Conservation (phyloP, 2,888 invertebrate species). For the Argynnis bischoffii region DNA sequence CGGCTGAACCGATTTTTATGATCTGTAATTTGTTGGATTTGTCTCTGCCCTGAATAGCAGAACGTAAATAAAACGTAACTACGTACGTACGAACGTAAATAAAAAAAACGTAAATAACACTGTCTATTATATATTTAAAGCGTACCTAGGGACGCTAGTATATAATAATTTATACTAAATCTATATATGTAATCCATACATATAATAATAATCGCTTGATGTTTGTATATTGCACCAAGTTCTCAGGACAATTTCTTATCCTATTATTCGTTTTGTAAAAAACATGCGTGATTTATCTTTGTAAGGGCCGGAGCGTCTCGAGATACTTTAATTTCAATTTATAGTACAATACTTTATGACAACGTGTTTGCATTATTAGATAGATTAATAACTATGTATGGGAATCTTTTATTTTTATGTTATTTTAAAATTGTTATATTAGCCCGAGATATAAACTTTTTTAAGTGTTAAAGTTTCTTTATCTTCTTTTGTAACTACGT, state of each 20-base stretch:
- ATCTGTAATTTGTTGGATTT: too few species aligned
- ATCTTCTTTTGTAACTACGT: neutral
- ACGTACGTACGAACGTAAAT: too few species aligned
- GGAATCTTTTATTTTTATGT: neutral
- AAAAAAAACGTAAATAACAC: too few species aligned
- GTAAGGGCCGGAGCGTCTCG: slow-evolving; percentile 62
- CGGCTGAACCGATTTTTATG: too few species aligned
- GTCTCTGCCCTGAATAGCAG: too few species aligned
- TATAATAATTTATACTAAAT: neutral
- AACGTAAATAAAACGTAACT: too few species aligned
- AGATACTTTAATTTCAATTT: slow-evolving; percentile 79
- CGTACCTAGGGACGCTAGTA: too few species aligned
- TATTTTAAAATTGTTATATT: slow-evolving; percentile 11
- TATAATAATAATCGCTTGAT: slow-evolving; percentile 18
- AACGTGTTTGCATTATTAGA: slow-evolving; percentile 59
- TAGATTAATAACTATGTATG: slow-evolving; percentile 52
- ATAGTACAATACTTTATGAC: slow-evolving; percentile 64
- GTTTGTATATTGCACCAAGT: slow-evolving; percentile 50
- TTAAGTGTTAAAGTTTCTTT: neutral
- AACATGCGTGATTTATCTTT: slow-evolving; percentile 71
- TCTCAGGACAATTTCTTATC: slow-evolving; percentile 53
- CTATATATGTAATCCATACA: neutral
- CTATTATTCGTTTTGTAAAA: slow-evolving; percentile 71
- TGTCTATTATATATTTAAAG: too few species aligned
- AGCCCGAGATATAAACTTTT: neutral